Conservation (phyloP, 1,140 invertebrate genomes). For the Globodera rostochiensis region DNA sequence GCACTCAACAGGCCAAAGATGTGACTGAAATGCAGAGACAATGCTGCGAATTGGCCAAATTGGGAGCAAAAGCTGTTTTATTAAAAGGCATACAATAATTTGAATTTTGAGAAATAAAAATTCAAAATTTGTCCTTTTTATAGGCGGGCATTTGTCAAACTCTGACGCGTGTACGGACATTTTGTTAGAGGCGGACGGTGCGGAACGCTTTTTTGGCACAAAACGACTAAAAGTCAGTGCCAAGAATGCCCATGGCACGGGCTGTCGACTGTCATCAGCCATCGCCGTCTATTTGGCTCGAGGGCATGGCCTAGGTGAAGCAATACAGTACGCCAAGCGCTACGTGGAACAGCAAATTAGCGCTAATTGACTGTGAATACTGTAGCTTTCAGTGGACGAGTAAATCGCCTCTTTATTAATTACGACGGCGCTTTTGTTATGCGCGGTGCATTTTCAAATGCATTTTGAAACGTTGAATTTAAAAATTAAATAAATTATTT, state of each 20-base stretch:
- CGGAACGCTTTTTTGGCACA: neutral
- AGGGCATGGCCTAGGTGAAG: neutral
- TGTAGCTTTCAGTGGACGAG: no score
- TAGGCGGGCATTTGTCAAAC: slow-evolving; percentile 6
- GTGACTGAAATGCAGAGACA: neutral
- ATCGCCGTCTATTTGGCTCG: slow-evolving; percentile 7
- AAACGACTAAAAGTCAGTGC: neutral
- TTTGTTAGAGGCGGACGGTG: neutral
- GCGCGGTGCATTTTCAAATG: no score
- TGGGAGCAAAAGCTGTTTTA: slow-evolving; percentile 16
- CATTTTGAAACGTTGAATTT: no score
- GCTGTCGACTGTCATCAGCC: slow-evolving; percentile 18
- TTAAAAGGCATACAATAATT: slow-evolving; percentile 18
- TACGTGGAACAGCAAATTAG: neutral
- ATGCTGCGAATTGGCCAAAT: neutral
- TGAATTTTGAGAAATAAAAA: neutral
- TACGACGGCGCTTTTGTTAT: no score
- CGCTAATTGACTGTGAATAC: no score
- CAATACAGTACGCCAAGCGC: neutral
- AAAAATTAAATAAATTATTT: no score
- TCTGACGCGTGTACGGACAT: neutral
- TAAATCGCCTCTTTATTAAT: no score
- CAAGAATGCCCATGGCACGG: slow-evolving; percentile 18
- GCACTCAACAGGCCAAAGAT: neutral
- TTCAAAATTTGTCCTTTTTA: neutral